Evolutionary conservation across 2,888 invertebrate genomes (phyloP).

Genomic region (Ethmia dodecea): DNA sequence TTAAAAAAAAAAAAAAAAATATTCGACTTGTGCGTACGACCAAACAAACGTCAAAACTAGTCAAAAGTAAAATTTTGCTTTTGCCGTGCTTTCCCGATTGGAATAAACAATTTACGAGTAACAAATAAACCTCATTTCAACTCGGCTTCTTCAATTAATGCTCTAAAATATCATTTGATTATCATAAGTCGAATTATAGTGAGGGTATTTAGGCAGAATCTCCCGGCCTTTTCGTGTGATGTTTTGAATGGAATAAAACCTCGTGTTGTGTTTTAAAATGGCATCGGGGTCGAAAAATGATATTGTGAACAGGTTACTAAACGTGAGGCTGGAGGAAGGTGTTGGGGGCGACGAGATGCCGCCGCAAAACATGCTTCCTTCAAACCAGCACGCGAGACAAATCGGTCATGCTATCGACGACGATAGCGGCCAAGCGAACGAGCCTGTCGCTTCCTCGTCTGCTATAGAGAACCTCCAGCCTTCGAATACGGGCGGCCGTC

Average conservation of each 20-base stretch:
- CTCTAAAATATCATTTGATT: slow-evolving; percentile 1
- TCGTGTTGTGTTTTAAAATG: slow-evolving; percentile 35
- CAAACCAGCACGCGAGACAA: slow-evolving; percentile 60
- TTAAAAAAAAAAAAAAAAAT: no score
- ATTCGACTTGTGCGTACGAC: no score
- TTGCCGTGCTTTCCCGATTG: slow-evolving; percentile 11
- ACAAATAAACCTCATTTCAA: slow-evolving; percentile 25
- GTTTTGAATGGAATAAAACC: slow-evolving; percentile 26
- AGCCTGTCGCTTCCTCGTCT: slow-evolving; percentile 46
- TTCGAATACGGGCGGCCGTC: slow-evolving; percentile 57
- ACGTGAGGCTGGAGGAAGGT: slow-evolving; percentile 53
- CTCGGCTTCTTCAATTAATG: slow-evolving; percentile 10
- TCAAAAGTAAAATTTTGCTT: neutral
- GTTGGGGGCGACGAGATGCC: slow-evolving; percentile 53
- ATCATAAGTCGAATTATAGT: neutral
- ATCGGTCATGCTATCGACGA: slow-evolving; percentile 42
- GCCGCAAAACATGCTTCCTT: slow-evolving; percentile 74
- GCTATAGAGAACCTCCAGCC: slow-evolving; percentile 61
- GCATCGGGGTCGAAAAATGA: slow-evolving; percentile 66
- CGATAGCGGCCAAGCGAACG: slow-evolving; percentile 42
- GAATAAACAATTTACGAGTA: slow-evolving; percentile 32
- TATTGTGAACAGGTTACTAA: slow-evolving; percentile 55
- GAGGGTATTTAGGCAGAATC: neutral
- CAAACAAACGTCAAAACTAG: neutral
- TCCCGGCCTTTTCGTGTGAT: slow-evolving; percentile 35